Base-by-base conservation (phyloP, 2,888 invertebrate genomes). In the Cantharis rustica region DNA sequence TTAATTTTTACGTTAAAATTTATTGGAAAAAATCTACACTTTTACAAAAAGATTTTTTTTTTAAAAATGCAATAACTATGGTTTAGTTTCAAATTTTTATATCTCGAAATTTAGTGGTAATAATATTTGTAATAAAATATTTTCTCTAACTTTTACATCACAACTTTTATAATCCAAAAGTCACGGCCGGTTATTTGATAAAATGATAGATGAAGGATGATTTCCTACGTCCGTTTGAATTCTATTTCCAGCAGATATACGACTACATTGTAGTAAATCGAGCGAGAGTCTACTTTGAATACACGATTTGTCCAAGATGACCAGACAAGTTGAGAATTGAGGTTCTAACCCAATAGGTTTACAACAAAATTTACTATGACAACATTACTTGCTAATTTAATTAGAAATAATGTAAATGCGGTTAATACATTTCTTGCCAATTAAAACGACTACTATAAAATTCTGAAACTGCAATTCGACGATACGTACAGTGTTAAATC, bases 141-240 rank as follows among this genome's bases (percentile, higher is more conserved):
- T 66, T 20, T 66, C 64, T n/a, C 64, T 23, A 66, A 66, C 17
- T 20, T 66, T 66, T 23, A 66, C 64, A 66, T 23, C n/a, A 66
- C 17, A 66, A 66, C 64, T 66, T 66, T 66, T 66, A 23, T 66
- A 66, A 66, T 66, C 68, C 68, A 61, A 69, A 72, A 72, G 27
- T 61, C 23, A 61, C 16, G 47, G 23, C 20, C 66, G 61, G 61
- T 47, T 72, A 62, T 73, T 69, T 61, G 69, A 73, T 73, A 73
- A 69, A 62, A 73, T 73, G 73, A 73, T 73, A 69, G 27, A 73
- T 73, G 69, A 73, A 62, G 26, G 68, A 61, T 62, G 69, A 69
- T 73, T 61, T 69, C 27, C 68, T 68, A 68, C 31, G 73, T 73
- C 73, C 73, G 17, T 68, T 72, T 16, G 16, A 27, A 62, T 31